Base-by-base conservation (phyloP, 1,140 invertebrate genomes). In the Temnothorax nylanderi region DNA sequence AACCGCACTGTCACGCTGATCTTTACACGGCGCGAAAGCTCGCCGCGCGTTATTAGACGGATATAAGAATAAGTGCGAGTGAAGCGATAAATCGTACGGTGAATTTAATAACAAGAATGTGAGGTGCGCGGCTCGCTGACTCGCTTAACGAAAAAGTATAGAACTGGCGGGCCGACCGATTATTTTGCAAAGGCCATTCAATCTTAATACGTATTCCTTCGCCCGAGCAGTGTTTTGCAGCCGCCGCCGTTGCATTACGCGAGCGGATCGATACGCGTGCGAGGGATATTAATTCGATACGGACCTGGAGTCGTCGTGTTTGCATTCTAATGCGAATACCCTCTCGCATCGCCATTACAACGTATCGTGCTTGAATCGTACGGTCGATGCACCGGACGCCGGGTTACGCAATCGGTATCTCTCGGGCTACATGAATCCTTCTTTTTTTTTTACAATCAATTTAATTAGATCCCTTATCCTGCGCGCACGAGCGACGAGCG, bases 101-200 rank as follows among this genome's bases (percentile, higher is more conserved):
- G 51, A 49, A 75, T 86, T 81, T 86, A 80, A 86, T 86, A 86
- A 86, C 76, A 56, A 60, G 64, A n/a, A 49, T 44, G n/a, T 44
- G 26, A 47, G 49, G 37, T 56, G 13, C 62, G 37, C n/a, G 8
- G 26, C 44, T 60, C 18, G 58, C 58, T 11, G 56, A 13, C 34
- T 60, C 76, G 76, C 26, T 4, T 86, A 86, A 86, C 64, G 76
- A 86, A 49, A 86, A 86, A 60, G 51, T 67, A 86, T 86, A 78
- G 85, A 81, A 81, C 56, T 41, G 21, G 26, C 26, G 41, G 72
- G n/a, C 51, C 54, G 47, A 16, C 32, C 21, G 85, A 86, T 86
- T 86, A 86, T 86, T 86, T 49, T 21, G 76, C 75, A 81, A 41
- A 41, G 41, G 47, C 41, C 51, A 69, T 56, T 86, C 76, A 80